Conservation (phyloP, 2,888 invertebrate species). For the Stictocephala bisonia region DNA sequence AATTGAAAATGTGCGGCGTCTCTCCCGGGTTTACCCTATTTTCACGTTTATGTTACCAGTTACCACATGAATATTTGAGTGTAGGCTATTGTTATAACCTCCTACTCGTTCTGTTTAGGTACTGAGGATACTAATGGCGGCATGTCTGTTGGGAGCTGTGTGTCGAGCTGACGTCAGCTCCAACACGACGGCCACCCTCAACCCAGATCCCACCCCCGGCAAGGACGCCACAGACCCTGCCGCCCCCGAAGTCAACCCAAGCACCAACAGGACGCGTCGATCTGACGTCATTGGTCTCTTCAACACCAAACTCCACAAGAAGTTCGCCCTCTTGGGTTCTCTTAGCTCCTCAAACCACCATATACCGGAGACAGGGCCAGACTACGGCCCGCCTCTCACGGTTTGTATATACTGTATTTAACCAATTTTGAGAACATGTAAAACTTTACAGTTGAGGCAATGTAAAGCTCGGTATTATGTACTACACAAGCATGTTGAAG, state of each 20-base stretch:
- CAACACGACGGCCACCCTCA: no score
- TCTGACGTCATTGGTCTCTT: slow-evolving; percentile 51
- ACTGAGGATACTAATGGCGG: slow-evolving; percentile 7
- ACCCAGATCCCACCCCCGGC: background rate
- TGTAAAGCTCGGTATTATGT: no score
- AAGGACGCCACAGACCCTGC: slow-evolving; percentile 10
- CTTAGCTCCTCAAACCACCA: slow-evolving; percentile 44
- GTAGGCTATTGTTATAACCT: no score
- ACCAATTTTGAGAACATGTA: no score
- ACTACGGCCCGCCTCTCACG: slow-evolving; percentile 48
- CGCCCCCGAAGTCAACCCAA: background rate
- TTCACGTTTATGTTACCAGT: no score
- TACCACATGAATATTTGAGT: no score
- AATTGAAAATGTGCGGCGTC: no score
- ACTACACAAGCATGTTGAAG: no score
- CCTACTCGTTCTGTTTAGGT: background rate
- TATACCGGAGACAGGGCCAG: slow-evolving; percentile 43
- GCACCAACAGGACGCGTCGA: slow-evolving; percentile 59
- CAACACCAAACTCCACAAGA: slow-evolving; percentile 50
- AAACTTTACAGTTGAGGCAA: no score
- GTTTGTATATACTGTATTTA: no score
- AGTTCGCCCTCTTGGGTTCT: slow-evolving; percentile 49
- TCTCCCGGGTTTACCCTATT: no score
- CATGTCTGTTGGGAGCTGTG: background rate
- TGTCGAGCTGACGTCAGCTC: no score